A percentile compares a stretch with the other conserved stretches of the same genome.
These are phyloP conservation scores for Apis laboriosa DNA, from an alignment of 1,140 invertebrate species.

Conservation along the genomic window DNA sequence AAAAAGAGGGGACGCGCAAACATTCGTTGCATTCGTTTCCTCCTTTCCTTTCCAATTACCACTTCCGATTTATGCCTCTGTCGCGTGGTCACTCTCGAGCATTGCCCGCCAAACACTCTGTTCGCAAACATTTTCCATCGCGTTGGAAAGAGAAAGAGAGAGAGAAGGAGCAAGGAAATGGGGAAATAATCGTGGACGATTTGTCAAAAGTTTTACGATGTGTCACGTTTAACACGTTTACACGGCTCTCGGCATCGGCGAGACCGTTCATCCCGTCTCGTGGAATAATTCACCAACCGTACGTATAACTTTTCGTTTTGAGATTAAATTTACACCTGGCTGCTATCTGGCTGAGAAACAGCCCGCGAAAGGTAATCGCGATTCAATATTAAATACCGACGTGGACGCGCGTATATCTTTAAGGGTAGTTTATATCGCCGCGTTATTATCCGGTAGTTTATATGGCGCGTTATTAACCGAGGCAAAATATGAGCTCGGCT, in stretches of 20 bases:
- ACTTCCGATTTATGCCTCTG: constrained; percentile 1
- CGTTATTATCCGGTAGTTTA: too few relatives aligned
- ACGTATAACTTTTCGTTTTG: background rate
- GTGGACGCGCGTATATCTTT: background rate
- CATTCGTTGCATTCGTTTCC: background rate
- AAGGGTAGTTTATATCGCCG: background rate
- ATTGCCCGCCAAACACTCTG: too few relatives aligned
- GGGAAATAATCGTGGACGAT: background rate
- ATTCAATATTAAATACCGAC: constrained; percentile 6
- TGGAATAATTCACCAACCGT: constrained; percentile 16
- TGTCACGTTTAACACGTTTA: background rate
- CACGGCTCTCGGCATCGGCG: background rate
- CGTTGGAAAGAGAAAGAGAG: background rate
- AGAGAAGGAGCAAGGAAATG: background rate
- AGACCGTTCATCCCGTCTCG: background rate
- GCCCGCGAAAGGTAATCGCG: constrained; percentile 1
- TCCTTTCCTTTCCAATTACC: constrained; percentile 1
- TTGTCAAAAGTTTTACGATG: constrained; percentile 25
- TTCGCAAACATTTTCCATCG: background rate
- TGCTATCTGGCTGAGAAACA: background rate
- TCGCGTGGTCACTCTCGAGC: background rate
- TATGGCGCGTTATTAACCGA: background rate
- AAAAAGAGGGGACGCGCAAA: background rate
- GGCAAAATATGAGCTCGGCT: background rate
- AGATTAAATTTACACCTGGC: constrained; percentile 27